These are phyloP conservation scores for Cheilosia variabilis DNA, from an alignment of 2,888 invertebrate species.

Conservation along the genomic window DNA sequence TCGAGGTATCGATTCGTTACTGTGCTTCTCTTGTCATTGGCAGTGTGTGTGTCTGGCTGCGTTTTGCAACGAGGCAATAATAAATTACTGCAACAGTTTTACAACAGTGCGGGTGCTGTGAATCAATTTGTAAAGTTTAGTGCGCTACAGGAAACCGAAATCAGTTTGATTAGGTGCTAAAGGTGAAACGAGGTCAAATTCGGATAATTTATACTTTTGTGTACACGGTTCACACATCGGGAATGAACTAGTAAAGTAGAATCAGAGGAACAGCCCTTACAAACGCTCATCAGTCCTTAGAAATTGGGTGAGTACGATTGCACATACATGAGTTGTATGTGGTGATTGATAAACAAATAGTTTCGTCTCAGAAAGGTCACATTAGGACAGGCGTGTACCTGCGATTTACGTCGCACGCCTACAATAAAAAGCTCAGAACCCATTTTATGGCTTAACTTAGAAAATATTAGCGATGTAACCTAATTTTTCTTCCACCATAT, in stretches of 20 bases:
- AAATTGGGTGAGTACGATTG: constrained; percentile 62
- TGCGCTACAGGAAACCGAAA: constrained; percentile 47
- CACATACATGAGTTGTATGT: background rate
- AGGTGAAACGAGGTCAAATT: constrained; percentile 42
- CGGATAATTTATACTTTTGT: constrained; percentile 23
- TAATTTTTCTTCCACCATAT: too few relatives aligned
- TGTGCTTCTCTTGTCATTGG: constrained; percentile 26
- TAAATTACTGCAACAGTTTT: constrained; percentile 32
- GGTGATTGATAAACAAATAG: too few relatives aligned
- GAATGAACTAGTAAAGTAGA: constrained; percentile 30
- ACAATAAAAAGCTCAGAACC: too few relatives aligned
- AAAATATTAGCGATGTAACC: too few relatives aligned
- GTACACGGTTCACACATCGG: background rate
- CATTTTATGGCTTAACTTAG: too few relatives aligned
- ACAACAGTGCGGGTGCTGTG: constrained; percentile 34
- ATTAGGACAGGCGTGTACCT: too few relatives aligned
- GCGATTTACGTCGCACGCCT: too few relatives aligned
- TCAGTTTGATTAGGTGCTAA: constrained; percentile 47
- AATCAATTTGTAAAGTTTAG: constrained; percentile 5
- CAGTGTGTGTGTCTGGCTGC: constrained; percentile 3
- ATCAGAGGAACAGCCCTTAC: constrained; percentile 15
- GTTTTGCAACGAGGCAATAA: constrained; percentile 48
- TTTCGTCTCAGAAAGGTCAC: too few relatives aligned
- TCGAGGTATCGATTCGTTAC: constrained; percentile 68
- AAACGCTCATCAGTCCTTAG: constrained; percentile 61